Evolutionary conservation across 2,888 invertebrate species (phyloP).

Genomic region (Dendrolimus pini): DNA sequence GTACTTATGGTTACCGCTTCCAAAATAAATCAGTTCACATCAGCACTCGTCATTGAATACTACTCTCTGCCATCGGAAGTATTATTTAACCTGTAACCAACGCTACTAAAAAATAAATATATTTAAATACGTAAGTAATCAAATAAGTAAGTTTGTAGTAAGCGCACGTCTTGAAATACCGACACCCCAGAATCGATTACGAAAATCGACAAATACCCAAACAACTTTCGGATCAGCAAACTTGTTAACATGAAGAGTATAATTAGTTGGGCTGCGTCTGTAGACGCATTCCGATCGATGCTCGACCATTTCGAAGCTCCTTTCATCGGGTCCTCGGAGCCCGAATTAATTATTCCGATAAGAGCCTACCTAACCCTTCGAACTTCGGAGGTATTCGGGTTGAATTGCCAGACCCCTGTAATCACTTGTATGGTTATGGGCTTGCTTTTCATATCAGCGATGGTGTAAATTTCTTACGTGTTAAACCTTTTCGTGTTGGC

Average conservation of each 20-base stretch:
- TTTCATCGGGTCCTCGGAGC: neutral
- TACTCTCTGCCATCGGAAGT: too few species aligned
- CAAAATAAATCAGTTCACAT: too few species aligned
- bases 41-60: too few species aligned
- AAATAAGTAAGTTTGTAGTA: too few species aligned
- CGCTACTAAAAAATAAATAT: too few species aligned
- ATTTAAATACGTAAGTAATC: too few species aligned
- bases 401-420: neutral
- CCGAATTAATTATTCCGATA: neutral
- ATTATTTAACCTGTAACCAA: too few species aligned
- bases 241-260: neutral
- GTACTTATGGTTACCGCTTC: too few species aligned
- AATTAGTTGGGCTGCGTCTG: neutral
- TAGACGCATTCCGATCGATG: neutral
- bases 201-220: neutral
- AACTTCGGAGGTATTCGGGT: neutral
- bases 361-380: neutral
- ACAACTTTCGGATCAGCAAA: neutral
- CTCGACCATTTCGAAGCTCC: neutral
- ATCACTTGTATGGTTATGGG: neutral
- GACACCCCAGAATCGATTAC: neutral
- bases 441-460: neutral
- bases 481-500: too few species aligned
- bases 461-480: too few species aligned
- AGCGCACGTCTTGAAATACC: too few species aligned